A percentile compares a stretch with the other conserved stretches of the same genome.
Conservation (phyloP, 2,797 vertebrate species). For the Tenualosa ilisha region DNA sequence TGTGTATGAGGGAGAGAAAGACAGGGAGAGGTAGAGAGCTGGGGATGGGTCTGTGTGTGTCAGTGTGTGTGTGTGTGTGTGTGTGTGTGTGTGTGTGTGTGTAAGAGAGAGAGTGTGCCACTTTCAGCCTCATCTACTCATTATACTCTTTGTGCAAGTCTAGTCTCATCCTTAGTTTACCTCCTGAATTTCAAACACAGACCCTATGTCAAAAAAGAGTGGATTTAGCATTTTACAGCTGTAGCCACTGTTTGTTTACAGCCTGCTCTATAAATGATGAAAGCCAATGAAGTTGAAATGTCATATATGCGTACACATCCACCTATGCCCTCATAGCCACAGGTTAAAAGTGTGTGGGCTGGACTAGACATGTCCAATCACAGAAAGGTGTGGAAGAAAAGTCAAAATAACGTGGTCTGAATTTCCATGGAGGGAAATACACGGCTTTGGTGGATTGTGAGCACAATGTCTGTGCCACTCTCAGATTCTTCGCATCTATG, state of each 20-base stretch:
- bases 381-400: background rate
- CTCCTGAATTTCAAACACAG: background rate
- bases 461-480: background rate
- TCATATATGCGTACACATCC: background rate
- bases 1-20: background rate
- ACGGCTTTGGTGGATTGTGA: background rate
- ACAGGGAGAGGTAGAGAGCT: too few relatives aligned
- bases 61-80: too few relatives aligned
- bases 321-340: background rate
- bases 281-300: constrained; percentile 4
- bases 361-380: background rate
- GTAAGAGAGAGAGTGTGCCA: too few relatives aligned
- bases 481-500: background rate
- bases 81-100: too few relatives aligned
- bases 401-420: background rate
- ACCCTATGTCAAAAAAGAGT: background rate
- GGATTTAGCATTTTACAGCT: background rate
- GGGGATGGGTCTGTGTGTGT: background rate
- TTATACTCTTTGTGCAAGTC: background rate
- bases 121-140: background rate
- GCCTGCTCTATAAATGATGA: constrained; percentile 13
- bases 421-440: background rate
- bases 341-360: background rate
- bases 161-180: background rate
- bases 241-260: background rate